Conservation (phyloP, 2,888 invertebrate species). For the Thera obeliscata region DNA sequence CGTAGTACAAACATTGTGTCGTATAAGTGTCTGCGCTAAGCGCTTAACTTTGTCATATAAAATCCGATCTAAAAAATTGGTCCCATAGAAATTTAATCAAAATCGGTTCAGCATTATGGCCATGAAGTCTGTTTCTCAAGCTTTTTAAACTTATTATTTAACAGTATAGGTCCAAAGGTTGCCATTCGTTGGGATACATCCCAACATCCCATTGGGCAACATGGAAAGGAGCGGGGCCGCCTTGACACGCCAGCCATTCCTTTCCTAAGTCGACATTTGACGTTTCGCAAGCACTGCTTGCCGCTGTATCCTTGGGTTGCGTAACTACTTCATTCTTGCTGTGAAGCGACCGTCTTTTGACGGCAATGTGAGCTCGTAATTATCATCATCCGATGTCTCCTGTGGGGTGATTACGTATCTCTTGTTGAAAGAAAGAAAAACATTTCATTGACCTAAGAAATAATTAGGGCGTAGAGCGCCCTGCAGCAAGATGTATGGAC, state of each 20-base stretch:
- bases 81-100: no score
- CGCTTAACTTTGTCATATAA: no score
- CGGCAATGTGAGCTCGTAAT: neutral
- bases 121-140: no score
- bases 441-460: no score
- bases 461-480: no score
- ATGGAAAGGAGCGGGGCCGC: constrained; percentile 67
- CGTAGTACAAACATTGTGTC: no score
- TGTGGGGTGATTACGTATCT: no score
- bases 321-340: constrained; percentile 40
- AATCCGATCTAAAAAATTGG: no score
- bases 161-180: neutral
- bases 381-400: neutral
- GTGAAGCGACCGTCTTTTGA: neutral
- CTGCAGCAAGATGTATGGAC: no score
- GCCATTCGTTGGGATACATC: constrained; percentile 37
- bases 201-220: constrained; percentile 68
- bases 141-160: neutral
- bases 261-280: constrained; percentile 77
- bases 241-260: constrained; percentile 72
- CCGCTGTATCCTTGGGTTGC: constrained; percentile 48
- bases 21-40: no score
- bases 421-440: no score
- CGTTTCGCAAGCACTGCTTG: constrained; percentile 51
- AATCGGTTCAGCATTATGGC: neutral